Conservation (phyloP, 1,140 invertebrate species). For the Gerris buenoi region DNA sequence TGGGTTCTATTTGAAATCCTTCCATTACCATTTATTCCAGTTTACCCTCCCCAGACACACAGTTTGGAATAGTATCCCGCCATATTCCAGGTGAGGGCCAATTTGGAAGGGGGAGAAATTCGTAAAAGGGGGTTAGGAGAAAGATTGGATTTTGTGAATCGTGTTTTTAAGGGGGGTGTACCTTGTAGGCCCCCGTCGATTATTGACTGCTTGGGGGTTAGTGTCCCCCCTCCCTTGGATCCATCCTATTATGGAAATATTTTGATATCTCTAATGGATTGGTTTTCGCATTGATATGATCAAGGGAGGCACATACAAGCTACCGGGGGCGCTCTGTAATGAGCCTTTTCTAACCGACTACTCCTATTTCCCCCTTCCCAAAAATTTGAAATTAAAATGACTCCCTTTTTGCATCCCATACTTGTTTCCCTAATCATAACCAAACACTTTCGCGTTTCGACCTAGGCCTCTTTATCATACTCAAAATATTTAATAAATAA, state of each 20-base stretch:
- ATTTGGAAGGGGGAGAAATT: background rate
- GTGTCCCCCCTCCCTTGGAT: background rate
- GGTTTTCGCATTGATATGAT: background rate
- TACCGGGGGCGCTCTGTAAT: background rate
- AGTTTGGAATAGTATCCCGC: background rate
- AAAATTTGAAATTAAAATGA: too few relatives aligned
- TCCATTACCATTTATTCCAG: background rate
- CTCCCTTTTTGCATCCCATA: too few relatives aligned
- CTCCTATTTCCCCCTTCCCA: too few relatives aligned
- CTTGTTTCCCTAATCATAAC: too few relatives aligned
- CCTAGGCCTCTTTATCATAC: too few relatives aligned
- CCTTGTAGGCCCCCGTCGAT: background rate
- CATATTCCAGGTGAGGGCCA: background rate
- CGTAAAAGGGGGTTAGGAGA: background rate
- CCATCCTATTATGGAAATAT: background rate
- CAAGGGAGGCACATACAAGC: too few relatives aligned
- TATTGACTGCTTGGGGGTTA: background rate
- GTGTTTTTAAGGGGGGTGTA: background rate
- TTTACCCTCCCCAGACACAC: background rate
- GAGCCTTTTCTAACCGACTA: too few relatives aligned
- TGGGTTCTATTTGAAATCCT: background rate
- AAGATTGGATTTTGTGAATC: background rate
- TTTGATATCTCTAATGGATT: slow-evolving; percentile 4
- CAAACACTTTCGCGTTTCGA: too few relatives aligned
- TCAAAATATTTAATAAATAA: too few relatives aligned